Base-by-base conservation (phyloP, 23 tunicate species). In the Phallusia fumigata region DNA sequence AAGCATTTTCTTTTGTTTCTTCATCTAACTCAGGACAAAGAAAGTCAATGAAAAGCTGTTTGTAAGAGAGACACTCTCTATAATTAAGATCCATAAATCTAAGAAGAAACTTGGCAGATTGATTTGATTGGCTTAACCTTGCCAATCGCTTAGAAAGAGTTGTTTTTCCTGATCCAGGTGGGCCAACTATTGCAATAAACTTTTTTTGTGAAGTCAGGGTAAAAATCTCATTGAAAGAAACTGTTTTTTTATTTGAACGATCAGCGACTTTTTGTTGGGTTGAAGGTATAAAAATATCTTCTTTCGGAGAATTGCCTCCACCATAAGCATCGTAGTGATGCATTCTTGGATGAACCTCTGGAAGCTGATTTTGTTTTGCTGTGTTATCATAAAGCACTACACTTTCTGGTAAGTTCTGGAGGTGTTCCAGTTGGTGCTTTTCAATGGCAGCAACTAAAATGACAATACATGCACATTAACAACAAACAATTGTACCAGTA, bases 161-260 rank as follows among this genome's bases (percentile, higher is more conserved):
- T 0, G 86, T 83, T 74, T 83, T 83, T 44, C 86, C 86, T 13
- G 79, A 83, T 0, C 86, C 86, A 30, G 86, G 86, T 30, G 36
- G 50, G 28, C 86, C 86, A 36, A 83, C 73, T 40, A 83, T 28
- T 33, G 79, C 69, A 40, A 47, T 47, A 26, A 52, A 83, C 18
- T 31, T 36, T 28, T 34, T 34, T 81, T 81, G 45, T 15, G 26
- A 31, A 18, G 22, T 31, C 28, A 35, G 0, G 0, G 33, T 36
- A 6, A 65, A 30, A 0, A 83, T 11, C 0, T 40, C 45, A 5
- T 74, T 69, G 30, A 81, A 81, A 32, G 52, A 19, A 18, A 81
- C 52, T 6, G 47, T 5, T n/a, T 51, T 30, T 40, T 40, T 40
- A 40, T 40, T 3, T 40, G 47, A 40, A 40, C n/a, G n/a, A n/a